phyloP scores from a whole-genome alignment of 2,888 invertebrate species.

The Eupithecia tripunctaria region DNA sequence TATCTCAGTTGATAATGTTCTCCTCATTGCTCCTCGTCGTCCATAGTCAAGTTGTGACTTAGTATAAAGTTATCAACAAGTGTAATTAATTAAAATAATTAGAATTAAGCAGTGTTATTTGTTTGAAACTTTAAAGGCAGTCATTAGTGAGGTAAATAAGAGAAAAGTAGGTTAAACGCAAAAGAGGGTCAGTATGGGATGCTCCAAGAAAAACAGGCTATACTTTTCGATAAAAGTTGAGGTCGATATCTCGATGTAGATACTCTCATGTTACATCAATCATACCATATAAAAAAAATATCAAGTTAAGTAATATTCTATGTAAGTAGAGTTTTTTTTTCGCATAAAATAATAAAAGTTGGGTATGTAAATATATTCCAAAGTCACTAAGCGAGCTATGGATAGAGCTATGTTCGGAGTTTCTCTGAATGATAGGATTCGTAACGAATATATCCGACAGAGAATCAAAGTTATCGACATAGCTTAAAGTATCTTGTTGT shows the following conservation, averaged over 20 bases:
- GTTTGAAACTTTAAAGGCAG: background rate
- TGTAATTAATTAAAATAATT: background rate
- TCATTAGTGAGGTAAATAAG: background rate
- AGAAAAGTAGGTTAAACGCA: background rate
- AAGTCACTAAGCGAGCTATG: too few species aligned
- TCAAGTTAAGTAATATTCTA: constrained; percentile 42
- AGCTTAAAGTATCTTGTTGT: too few species aligned
- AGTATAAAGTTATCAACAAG: too few species aligned
- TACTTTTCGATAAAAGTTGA: constrained; percentile 21
- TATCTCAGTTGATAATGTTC: too few species aligned
- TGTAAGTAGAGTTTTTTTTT: constrained; percentile 32
- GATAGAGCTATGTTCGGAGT: too few species aligned
- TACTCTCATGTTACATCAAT: constrained; percentile 32
- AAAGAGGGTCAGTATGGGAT: background rate
- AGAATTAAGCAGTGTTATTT: background rate
- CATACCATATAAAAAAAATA: constrained; percentile 38
- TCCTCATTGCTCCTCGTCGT: too few species aligned
- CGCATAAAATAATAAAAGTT: constrained; percentile 47
- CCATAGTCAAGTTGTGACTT: too few species aligned
- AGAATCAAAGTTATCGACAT: too few species aligned
- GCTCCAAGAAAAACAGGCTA: background rate
- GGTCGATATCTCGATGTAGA: constrained; percentile 17
- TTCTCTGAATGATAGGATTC: too few species aligned
- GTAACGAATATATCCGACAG: too few species aligned
- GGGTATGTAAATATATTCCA: too few species aligned